Evolutionary conservation across 2,888 invertebrate species (phyloP).

Genomic region (Plagodis pulveraria): DNA sequence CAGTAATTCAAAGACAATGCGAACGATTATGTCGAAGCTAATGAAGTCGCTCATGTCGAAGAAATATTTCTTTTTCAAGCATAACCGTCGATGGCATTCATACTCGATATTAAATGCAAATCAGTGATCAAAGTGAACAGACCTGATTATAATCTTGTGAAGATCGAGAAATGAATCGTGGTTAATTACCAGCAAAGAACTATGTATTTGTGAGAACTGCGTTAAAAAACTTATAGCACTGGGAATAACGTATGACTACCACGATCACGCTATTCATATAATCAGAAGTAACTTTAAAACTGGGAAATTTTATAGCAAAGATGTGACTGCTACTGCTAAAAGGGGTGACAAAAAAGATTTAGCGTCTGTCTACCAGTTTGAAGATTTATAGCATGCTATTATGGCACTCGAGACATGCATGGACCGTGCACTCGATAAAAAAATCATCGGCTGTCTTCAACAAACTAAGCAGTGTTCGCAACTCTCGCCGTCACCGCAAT

Average conservation of each 20-base stretch:
- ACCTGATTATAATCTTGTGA: constrained; percentile 18
- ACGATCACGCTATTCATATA: constrained; percentile 45
- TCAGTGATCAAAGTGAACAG: constrained; percentile 13
- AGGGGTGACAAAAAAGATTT: constrained; percentile 35
- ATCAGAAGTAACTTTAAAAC: constrained; percentile 46
- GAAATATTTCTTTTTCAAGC: constrained; percentile 24
- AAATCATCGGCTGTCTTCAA: constrained; percentile 31
- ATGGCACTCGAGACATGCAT: constrained; percentile 29
- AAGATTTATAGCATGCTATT: constrained; percentile 34
- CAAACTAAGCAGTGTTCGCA: constrained; percentile 18
- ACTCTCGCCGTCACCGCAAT: constrained; percentile 10
- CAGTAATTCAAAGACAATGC: constrained; percentile 30
- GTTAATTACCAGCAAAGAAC: constrained; percentile 38
- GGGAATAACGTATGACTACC: constrained; percentile 42
- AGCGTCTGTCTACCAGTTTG: constrained; percentile 32
- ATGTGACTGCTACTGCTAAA: constrained; percentile 41
- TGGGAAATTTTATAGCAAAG: constrained; percentile 40
- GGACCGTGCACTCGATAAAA: constrained; percentile 35
- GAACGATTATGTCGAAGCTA: constrained; percentile 17
- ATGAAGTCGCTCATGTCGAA: constrained; percentile 25
- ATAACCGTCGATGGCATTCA: constrained; percentile 13
- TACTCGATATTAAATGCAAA: constrained; percentile 32
- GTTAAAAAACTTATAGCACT: constrained; percentile 52
- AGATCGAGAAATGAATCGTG: constrained; percentile 30
- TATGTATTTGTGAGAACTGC: constrained; percentile 54